These are phyloP conservation scores for Chaetophractus vellerosus DNA, from an alignment of 2,797 vertebrate genomes.

Conservation along the genomic window DNA sequence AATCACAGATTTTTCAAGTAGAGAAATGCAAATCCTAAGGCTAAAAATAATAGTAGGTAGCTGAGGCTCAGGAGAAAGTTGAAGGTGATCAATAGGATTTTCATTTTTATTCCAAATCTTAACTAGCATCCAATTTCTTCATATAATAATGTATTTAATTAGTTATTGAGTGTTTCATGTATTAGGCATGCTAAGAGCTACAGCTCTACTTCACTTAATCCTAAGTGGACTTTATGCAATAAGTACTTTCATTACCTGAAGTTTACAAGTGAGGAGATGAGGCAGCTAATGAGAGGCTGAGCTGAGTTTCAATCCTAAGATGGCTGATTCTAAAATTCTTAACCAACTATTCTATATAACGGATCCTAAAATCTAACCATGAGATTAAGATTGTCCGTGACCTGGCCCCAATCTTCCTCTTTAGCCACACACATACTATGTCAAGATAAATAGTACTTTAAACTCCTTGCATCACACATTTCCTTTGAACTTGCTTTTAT, in stretches of 20 bases:
- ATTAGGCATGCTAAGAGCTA: background rate
- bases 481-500: background rate
- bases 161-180: background rate
- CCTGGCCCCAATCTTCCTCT: background rate
- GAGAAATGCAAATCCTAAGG: background rate
- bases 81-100: background rate
- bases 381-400: background rate
- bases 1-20: background rate
- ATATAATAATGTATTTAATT: background rate
- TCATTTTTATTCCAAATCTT: background rate
- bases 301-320: background rate
- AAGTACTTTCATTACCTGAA: background rate
- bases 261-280: background rate
- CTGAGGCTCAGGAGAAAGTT: background rate
- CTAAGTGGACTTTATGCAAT: background rate
- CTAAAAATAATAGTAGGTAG: background rate
- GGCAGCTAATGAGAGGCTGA: conserved; percentile 25
- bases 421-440: background rate
- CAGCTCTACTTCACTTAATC: background rate
- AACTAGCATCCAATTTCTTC: background rate
- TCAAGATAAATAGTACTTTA: background rate
- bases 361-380: conserved; percentile 22
- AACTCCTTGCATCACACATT: background rate
- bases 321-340: background rate
- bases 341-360: background rate